These are phyloP conservation scores for Ecliptopera silaceata DNA, from an alignment of 2,888 invertebrate genomes.

Conservation along the genomic window DNA sequence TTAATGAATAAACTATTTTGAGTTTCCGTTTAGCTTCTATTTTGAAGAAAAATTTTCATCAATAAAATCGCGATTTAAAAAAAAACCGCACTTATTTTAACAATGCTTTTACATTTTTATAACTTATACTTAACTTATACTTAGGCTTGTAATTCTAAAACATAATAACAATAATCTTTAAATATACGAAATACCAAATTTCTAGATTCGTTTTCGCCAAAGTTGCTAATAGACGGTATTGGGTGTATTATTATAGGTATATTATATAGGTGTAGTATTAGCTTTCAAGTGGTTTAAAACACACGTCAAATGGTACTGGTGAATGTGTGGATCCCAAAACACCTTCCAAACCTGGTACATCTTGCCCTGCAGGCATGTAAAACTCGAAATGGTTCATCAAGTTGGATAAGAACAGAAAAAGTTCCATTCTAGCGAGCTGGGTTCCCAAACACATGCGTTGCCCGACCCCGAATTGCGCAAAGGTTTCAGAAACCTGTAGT, in stretches of 20 bases:
- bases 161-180: neutral
- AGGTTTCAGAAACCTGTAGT: constrained; percentile 89
- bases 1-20: too few species aligned
- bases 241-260: too few species aligned
- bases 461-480: constrained; percentile 93
- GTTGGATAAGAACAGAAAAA: constrained; percentile 91
- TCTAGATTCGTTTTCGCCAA: neutral
- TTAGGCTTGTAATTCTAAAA: neutral
- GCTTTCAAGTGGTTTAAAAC: constrained; percentile 29
- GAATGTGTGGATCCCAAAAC: constrained; percentile 89
- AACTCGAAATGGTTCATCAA: constrained; percentile 89
- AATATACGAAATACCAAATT: neutral
- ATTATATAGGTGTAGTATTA: too few species aligned
- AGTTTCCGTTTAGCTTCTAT: too few species aligned
- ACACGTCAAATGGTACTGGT: constrained; percentile 75
- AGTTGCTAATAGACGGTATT: too few species aligned
- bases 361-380: constrained; percentile 85
- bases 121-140: neutral
- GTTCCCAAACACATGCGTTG: constrained; percentile 93
- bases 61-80: too few species aligned
- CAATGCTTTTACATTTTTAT: too few species aligned
- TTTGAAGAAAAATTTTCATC: too few species aligned
- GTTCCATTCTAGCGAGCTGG: constrained; percentile 90
- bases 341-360: constrained; percentile 88
- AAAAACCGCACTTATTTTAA: too few species aligned